Evolutionary conservation across 1,140 invertebrate species (phyloP), one percentile per base, ranked within the genome.

Genomic region (Brachionus koreanus): DNA sequence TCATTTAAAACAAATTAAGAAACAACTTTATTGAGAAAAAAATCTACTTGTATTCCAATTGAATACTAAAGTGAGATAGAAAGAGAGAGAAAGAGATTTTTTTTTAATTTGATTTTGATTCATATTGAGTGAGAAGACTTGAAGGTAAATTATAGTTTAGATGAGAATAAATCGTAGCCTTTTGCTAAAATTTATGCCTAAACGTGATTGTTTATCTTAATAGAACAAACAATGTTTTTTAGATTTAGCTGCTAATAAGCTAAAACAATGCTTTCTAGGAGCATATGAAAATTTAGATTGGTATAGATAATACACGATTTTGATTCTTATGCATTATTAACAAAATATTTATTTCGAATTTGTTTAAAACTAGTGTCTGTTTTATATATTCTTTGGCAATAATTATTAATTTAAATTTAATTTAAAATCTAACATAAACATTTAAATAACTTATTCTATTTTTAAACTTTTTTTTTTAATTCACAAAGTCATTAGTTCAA

Each of bases 171-270:
- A 57, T 16, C 49, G 49, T 57, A 57, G 49, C 49, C 49, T 57
- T 57, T 57, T 57, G 49, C 49, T 57, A 7, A 57, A 57, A 57
- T 57, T 57, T 57, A 57, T 57, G 49, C 49, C 49, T 57, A 57
- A 57, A 57, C 49, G 49, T 57, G 49, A 57, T 57, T 57, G 49
- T 57, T 57, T 57, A 57, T 57, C 49, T 57, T 19, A 19, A 57
- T 57, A 57, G 49, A 57, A 57, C 49, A 57, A 57, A 57, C 49
- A 57, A 57, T 57, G 49, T 57, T 57, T 57, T 57, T 57, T 57
- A 57, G 49, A 57, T 57, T 57, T 57, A 57, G 49, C 49, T 57
- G 49, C 49, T 57, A 57, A 57, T 57, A 57, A 57, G 16, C 7
- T 57, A 57, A 57, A 57, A 57, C 49, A 2, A 25, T 57, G 49